phyloP scores from a whole-genome alignment of 2,797 vertebrate genomes.

The Rhinogobio ventralis region DNA sequence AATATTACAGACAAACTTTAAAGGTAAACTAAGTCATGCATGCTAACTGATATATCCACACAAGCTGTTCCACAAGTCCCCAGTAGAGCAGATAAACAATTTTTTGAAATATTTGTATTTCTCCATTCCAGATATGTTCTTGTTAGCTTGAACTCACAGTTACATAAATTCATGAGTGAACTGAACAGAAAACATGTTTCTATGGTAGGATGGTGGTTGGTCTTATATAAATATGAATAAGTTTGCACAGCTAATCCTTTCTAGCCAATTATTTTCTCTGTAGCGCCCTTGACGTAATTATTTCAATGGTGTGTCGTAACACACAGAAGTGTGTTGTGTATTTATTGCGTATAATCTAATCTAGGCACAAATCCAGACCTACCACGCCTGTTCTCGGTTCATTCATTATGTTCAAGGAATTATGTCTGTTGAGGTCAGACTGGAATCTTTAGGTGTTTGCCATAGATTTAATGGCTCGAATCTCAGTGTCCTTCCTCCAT shows the following conservation, averaged over 20 bases:
- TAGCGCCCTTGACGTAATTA: constrained; percentile 4
- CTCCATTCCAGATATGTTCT: neutral
- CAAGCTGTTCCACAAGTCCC: constrained; percentile 19
- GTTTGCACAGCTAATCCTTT: neutral
- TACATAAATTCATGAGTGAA: neutral
- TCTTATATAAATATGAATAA: neutral
- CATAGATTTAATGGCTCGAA: constrained; percentile 17
- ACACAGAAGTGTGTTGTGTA: neutral
- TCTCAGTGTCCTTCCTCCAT: neutral
- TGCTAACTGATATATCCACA: constrained; percentile 7
- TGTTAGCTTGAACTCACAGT: neutral
- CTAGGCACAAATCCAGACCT: constrained; percentile 19
- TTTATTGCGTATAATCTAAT: constrained; percentile 10
- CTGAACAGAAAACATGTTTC: neutral
- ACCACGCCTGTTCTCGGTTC: constrained; percentile 13
- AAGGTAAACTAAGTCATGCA: neutral
- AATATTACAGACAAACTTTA: constrained; percentile 1
- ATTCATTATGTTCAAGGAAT: constrained; percentile 1
- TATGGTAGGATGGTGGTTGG: neutral
- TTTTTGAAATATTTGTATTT: neutral
- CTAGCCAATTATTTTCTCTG: neutral
- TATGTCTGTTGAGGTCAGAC: neutral
- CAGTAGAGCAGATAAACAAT: neutral
- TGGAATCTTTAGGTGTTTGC: constrained; percentile 26
- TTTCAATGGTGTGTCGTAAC: constrained; percentile 7